Conservation (phyloP, 2,797 vertebrate genomes). For the Eleutherodactylus coqui region DNA sequence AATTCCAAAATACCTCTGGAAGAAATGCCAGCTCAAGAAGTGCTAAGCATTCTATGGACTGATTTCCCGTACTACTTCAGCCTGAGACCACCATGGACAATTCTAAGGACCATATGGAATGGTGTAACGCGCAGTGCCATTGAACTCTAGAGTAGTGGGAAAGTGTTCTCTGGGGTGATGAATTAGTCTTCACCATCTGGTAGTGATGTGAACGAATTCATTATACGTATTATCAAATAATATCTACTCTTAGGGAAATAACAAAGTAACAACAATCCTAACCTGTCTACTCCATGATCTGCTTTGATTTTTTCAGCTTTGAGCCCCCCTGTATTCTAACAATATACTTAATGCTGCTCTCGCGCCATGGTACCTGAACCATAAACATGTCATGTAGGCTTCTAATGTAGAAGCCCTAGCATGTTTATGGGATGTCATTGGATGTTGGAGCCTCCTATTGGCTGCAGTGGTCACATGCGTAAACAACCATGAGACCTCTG, state of each 20-base stretch:
- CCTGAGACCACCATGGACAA: background rate
- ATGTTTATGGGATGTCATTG: too few species aligned
- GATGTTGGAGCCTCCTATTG: too few species aligned
- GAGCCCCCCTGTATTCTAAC: too few species aligned
- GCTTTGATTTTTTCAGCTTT: too few species aligned
- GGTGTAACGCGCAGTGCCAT: background rate
- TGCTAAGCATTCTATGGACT: background rate
- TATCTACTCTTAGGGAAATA: background rate
- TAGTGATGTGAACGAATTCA: background rate
- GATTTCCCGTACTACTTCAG: background rate
- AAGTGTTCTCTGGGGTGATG: background rate
- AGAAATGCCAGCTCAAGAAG: background rate
- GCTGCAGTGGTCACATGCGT: too few species aligned
- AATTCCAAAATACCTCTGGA: background rate
- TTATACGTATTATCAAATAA: background rate
- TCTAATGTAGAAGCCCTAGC: too few species aligned
- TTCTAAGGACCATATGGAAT: background rate
- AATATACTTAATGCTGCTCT: too few species aligned
- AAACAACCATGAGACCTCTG: too few species aligned
- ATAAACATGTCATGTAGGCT: too few species aligned
- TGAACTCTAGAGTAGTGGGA: background rate
- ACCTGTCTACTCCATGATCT: background rate
- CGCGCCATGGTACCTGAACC: too few species aligned
- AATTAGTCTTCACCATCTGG: constrained; percentile 3
- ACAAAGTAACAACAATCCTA: background rate